These are phyloP conservation scores for Helicoverpa zea DNA, from an alignment of 1,140 invertebrate species.

Conservation along the genomic window DNA sequence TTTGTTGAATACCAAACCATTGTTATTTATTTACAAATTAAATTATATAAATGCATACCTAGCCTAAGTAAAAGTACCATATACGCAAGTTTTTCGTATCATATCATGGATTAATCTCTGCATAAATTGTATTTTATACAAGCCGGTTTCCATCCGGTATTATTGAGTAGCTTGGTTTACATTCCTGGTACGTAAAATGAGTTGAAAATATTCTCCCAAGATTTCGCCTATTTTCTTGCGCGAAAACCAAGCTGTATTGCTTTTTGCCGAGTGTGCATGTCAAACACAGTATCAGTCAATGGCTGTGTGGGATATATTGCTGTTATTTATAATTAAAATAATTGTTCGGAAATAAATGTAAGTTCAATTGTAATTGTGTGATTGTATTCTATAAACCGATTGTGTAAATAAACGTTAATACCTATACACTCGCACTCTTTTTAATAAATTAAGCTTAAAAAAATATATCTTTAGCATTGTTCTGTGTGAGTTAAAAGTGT, in stretches of 20 bases:
- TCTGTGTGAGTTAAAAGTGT: conserved; percentile 1
- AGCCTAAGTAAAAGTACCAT: background rate
- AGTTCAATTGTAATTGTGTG: background rate
- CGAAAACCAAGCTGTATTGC: no score
- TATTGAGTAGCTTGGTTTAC: no score
- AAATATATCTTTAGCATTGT: background rate
- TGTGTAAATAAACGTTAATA: conserved; percentile 27
- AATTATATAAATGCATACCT: background rate
- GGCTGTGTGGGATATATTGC: background rate
- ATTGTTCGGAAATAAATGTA: conserved; percentile 1
- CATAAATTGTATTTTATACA: no score
- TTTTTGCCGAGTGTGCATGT: no score
- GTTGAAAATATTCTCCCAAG: no score
- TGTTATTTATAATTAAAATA: background rate
- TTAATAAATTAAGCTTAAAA: background rate
- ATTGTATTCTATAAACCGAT: background rate
- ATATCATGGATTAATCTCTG: no score
- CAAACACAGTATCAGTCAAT: background rate
- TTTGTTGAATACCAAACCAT: conserved; percentile 19
- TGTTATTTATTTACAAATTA: conserved; percentile 41
- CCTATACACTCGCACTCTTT: background rate
- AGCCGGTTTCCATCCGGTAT: no score
- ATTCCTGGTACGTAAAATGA: no score
- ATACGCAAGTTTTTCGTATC: background rate
- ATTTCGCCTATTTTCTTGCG: no score